A percentile compares a stretch with the other conserved stretches of the same genome.
Evolutionary conservation across 2,888 invertebrate species (phyloP).

Genomic region (Seira ritae): DNA sequence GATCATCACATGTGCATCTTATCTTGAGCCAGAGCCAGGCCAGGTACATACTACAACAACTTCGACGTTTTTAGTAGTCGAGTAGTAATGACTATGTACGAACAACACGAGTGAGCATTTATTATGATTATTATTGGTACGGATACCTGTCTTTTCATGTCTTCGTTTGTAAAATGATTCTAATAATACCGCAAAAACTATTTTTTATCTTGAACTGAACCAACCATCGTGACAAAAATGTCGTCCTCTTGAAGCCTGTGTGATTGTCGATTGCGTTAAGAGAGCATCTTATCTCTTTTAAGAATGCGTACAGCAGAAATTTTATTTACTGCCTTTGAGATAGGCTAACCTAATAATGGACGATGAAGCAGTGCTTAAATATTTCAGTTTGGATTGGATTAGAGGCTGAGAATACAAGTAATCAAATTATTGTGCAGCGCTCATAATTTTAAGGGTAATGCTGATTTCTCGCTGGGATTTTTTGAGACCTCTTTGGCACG

Average conservation of each 20-base stretch:
- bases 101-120: constrained; percentile 16
- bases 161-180: background rate
- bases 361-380: too few species aligned
- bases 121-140: constrained; percentile 18
- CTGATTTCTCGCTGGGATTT: background rate
- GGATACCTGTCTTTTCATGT: background rate
- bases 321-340: background rate
- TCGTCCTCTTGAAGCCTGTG: background rate
- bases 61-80: too few species aligned
- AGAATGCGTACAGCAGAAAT: background rate
- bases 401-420: too few species aligned
- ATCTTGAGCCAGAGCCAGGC: background rate
- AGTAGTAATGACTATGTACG: background rate
- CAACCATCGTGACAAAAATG: constrained; percentile 12
- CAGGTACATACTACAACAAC: too few species aligned
- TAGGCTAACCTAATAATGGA: background rate
- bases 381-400: background rate
- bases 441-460: background rate
- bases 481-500: constrained; percentile 35
- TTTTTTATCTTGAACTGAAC: background rate
- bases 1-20: background rate
- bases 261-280: background rate
- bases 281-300: background rate
- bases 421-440: too few species aligned
- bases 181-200: constrained; percentile 12